Percentiles rank a stretch among this genome's conserved stretches.
These are phyloP conservation scores for Melanotus villosus DNA, from an alignment of 2,888 invertebrate species.

Conservation along the genomic window DNA sequence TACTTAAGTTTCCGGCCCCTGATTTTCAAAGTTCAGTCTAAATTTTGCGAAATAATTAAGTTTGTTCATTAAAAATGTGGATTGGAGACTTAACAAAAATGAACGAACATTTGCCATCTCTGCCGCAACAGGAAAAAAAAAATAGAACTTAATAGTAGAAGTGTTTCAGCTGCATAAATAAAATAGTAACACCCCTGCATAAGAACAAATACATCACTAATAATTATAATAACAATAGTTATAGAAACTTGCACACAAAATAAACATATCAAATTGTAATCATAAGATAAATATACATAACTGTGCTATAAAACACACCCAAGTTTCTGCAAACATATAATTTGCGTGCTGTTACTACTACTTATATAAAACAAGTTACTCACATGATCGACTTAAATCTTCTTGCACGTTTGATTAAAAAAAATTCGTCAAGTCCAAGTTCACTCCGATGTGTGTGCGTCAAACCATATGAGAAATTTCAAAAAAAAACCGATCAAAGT, in stretches of 20 bases:
- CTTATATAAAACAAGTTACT: slow-evolving; percentile 53
- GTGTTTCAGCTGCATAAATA: slow-evolving; percentile 46
- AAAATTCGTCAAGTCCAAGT: slow-evolving; percentile 6
- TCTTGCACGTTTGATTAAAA: background rate
- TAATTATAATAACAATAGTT: slow-evolving; percentile 50
- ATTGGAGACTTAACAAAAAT: too few relatives aligned
- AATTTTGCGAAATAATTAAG: too few relatives aligned
- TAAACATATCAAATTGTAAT: slow-evolving; percentile 61
- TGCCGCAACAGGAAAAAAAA: slow-evolving; percentile 16
- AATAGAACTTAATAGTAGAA: slow-evolving; percentile 14
- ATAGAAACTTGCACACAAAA: slow-evolving; percentile 65
- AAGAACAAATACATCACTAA: slow-evolving; percentile 50
- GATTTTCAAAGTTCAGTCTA: too few relatives aligned
- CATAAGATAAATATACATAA: slow-evolving; percentile 57
- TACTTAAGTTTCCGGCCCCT: too few relatives aligned
- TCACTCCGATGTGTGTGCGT: slow-evolving; percentile 27
- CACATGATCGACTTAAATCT: slow-evolving; percentile 28
- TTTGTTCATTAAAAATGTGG: too few relatives aligned
- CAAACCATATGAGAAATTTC: slow-evolving; percentile 40
- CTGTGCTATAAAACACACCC: slow-evolving; percentile 61
- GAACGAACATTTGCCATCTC: slow-evolving; percentile 46
- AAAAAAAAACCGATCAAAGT: slow-evolving; percentile 43
- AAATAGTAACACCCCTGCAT: slow-evolving; percentile 64
- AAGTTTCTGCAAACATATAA: slow-evolving; percentile 54
- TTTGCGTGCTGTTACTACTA: slow-evolving; percentile 53